phyloP scores from a whole-genome alignment of 2,888 invertebrate genomes.

The Apomyelois bistriatella region DNA sequence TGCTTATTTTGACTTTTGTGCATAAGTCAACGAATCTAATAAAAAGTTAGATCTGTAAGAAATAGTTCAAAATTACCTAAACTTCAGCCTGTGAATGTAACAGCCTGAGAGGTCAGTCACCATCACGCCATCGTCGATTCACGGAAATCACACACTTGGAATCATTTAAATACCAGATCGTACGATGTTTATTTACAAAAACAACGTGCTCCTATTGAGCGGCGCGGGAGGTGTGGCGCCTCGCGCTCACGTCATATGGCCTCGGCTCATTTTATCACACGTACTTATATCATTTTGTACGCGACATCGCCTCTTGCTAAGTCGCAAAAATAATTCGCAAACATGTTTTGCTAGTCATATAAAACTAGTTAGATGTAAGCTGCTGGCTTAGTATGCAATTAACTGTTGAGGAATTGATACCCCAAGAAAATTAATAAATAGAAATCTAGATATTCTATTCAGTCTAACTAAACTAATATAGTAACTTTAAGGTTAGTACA shows the following conservation, averaged over 20 bases:
- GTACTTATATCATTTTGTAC: not conserved
- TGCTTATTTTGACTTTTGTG: no score
- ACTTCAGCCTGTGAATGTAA: no score
- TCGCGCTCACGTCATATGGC: constrained; percentile 21
- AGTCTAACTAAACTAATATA: no score
- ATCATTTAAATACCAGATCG: constrained; percentile 46
- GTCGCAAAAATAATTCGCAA: constrained; percentile 23
- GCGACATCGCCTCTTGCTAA: not conserved
- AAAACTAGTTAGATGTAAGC: constrained; percentile 29
- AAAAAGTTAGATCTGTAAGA: no score
- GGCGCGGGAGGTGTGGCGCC: constrained; percentile 46
- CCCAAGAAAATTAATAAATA: not conserved
- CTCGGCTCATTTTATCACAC: not conserved
- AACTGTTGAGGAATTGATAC: not conserved
- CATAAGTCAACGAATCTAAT: no score
- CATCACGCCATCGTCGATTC: constrained; percentile 4
- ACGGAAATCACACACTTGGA: constrained; percentile 33
- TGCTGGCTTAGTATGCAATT: constrained; percentile 1
- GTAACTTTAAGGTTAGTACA: no score
- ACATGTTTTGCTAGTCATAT: constrained; percentile 58
- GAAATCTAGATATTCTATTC: no score
- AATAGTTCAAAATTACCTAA: no score
- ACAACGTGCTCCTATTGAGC: constrained; percentile 35
- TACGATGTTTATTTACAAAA: constrained; percentile 62
- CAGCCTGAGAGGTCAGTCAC: not conserved